Evolutionary conservation across 1,140 invertebrate species (phyloP).

Genomic region (Drosophila sp.): DNA sequence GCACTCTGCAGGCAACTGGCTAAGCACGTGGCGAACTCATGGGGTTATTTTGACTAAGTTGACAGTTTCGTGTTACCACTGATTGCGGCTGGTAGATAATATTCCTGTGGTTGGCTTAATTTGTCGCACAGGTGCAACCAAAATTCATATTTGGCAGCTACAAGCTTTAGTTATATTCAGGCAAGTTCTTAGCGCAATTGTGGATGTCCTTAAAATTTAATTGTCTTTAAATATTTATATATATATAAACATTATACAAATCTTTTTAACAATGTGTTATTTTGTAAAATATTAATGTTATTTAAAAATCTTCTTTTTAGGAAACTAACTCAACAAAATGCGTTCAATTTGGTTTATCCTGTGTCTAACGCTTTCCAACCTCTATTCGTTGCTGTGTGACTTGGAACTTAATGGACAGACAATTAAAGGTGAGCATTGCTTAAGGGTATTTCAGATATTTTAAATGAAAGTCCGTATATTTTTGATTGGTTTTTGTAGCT

Average conservation of each 20-base stretch:
- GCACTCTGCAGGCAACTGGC: slow-evolving; percentile 31
- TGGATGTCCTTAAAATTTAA: too few relatives aligned
- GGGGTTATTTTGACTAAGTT: not conserved
- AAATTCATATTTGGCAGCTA: too few relatives aligned
- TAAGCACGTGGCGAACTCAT: slow-evolving; percentile 28
- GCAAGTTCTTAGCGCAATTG: too few relatives aligned
- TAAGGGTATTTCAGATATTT: too few relatives aligned
- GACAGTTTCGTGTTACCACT: slow-evolving; percentile 61
- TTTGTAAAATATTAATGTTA: not conserved
- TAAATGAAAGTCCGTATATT: too few relatives aligned
- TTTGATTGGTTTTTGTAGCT: too few relatives aligned
- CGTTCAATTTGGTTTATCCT: slow-evolving; percentile 27
- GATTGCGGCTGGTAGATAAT: slow-evolving; percentile 47
- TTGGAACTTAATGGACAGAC: slow-evolving; percentile 62
- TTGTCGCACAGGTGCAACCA: not conserved
- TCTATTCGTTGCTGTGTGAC: slow-evolving; percentile 21
- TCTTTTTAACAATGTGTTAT: too few relatives aligned
- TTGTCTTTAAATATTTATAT: too few relatives aligned
- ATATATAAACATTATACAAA: too few relatives aligned
- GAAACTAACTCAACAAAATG: slow-evolving; percentile 44
- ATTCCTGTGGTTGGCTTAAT: slow-evolving; percentile 50
- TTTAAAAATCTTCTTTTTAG: not conserved
- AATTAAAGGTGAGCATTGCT: slow-evolving; percentile 58
- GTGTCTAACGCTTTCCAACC: slow-evolving; percentile 20
- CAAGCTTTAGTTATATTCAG: too few relatives aligned